phyloP scores from a whole-genome alignment of 2,888 invertebrate species.

The Amblyjoppa fuscipennis region DNA sequence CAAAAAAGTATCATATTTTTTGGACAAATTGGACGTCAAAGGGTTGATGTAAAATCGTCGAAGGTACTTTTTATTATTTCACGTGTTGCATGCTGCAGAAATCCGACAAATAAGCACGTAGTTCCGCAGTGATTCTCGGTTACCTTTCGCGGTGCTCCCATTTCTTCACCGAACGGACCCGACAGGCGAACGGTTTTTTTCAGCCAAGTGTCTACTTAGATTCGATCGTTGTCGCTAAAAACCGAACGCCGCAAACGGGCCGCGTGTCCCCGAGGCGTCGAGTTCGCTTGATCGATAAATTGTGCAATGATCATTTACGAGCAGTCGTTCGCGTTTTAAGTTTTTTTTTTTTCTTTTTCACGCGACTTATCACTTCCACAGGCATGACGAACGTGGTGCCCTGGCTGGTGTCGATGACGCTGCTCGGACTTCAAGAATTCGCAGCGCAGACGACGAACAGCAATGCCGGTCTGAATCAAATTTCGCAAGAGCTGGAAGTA shows the following conservation, averaged over 20 bases:
- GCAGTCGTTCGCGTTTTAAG: slow-evolving; percentile 40
- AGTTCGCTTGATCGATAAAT: slow-evolving; percentile 27
- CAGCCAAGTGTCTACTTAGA: not conserved
- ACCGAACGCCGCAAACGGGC: slow-evolving; percentile 52
- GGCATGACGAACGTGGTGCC: slow-evolving; percentile 82
- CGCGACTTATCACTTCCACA: slow-evolving; percentile 60
- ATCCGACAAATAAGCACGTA: not conserved
- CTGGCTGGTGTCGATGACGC: slow-evolving; percentile 84
- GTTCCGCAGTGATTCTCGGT: not conserved
- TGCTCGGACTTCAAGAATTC: slow-evolving; percentile 80
- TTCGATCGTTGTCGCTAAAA: not conserved
- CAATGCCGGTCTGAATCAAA: slow-evolving; percentile 61
- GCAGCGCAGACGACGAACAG: slow-evolving; percentile 71
- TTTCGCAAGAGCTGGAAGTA: slow-evolving; percentile 80
- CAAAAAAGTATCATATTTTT: too few relatives aligned
- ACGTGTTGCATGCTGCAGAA: not conserved
- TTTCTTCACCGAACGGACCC: slow-evolving; percentile 18
- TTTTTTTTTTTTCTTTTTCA: slow-evolving; percentile 10
- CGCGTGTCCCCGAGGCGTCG: slow-evolving; percentile 12
- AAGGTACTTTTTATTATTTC: not conserved
- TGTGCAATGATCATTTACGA: slow-evolving; percentile 21
- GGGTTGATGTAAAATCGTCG: not conserved
- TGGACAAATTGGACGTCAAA: too few relatives aligned
- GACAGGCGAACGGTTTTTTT: not conserved
- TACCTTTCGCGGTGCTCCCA: not conserved